These are phyloP conservation scores for Odobenus rosmarus DNA, from an alignment of 2,113 vertebrate species.

Conservation along the genomic window DNA sequence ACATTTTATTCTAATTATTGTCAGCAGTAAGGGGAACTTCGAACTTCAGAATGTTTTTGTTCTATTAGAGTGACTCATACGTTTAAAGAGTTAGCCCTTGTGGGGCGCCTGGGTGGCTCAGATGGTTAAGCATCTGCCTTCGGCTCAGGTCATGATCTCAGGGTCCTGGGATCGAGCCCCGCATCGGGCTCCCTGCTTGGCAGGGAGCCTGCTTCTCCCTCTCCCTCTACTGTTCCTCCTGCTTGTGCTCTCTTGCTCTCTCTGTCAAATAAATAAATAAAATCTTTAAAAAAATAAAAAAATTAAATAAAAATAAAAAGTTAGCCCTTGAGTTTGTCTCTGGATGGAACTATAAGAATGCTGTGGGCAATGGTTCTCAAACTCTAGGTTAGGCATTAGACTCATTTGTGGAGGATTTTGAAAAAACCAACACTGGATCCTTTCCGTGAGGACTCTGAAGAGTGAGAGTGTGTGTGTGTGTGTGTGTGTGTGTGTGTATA, in stretches of 20 bases:
- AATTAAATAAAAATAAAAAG: neutral
- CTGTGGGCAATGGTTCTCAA: neutral
- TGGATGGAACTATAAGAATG: neutral
- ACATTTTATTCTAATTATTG: conserved; percentile 5
- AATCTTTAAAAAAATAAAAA: no score
- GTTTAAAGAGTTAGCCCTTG: neutral
- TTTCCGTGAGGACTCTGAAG: neutral
- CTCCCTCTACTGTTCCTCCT: no score
- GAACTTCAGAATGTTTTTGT: neutral
- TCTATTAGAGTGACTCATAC: conserved; percentile 24
- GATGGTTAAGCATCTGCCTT: no score
- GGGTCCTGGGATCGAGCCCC: no score
- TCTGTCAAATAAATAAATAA: no score
- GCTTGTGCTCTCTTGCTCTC: no score
- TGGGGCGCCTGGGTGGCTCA: no score
- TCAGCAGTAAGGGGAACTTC: neutral
- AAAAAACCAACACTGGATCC: neutral
- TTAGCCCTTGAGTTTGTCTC: neutral
- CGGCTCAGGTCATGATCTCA: no score
- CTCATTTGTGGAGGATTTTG: neutral
- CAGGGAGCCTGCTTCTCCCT: no score
- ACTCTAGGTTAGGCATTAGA: neutral
- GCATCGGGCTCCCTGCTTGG: no score
- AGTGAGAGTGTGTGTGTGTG: no score
- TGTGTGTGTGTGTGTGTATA: neutral